Evolutionary conservation across 2,113 vertebrate species (phyloP).

Genomic region (Gnathonemus longibarbis): DNA sequence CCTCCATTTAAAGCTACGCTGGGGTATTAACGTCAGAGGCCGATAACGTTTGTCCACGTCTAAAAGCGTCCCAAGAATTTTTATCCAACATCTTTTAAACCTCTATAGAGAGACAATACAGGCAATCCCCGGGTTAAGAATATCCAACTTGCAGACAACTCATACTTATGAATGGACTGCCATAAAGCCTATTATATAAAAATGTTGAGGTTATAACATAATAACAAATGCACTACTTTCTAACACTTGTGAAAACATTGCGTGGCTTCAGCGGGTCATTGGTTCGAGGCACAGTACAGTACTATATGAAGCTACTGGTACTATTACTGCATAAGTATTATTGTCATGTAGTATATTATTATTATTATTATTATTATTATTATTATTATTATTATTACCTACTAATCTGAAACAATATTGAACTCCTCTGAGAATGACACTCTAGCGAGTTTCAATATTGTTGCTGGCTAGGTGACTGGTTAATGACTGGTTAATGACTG

Average conservation of each 20-base stretch:
- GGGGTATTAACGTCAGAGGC: constrained; percentile 62
- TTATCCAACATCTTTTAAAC: constrained; percentile 44
- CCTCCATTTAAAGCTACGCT: constrained; percentile 63
- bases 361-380: neutral
- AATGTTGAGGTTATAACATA: neutral
- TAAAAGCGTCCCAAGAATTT: constrained; percentile 51
- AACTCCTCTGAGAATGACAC: neutral
- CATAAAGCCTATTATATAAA: neutral
- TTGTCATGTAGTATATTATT: neutral
- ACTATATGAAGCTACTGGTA: neutral
- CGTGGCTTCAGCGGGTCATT: neutral
- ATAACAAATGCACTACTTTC: neutral
- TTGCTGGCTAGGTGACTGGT: neutral
- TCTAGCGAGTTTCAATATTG: too few relatives aligned
- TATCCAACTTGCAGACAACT: neutral
- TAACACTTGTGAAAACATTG: neutral
- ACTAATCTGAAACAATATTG: neutral
- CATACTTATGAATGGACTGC: neutral
- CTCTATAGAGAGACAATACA: constrained; percentile 33
- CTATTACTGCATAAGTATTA: neutral
- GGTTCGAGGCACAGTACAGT: neutral
- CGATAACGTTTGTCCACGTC: constrained; percentile 58
- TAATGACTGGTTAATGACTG: neutral
- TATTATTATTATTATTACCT: neutral
- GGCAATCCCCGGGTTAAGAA: neutral